Percentiles rank a stretch among this genome's conserved stretches.
Conservation (phyloP, 2,113 vertebrate genomes). For the Rhabdomys dilectus region DNA sequence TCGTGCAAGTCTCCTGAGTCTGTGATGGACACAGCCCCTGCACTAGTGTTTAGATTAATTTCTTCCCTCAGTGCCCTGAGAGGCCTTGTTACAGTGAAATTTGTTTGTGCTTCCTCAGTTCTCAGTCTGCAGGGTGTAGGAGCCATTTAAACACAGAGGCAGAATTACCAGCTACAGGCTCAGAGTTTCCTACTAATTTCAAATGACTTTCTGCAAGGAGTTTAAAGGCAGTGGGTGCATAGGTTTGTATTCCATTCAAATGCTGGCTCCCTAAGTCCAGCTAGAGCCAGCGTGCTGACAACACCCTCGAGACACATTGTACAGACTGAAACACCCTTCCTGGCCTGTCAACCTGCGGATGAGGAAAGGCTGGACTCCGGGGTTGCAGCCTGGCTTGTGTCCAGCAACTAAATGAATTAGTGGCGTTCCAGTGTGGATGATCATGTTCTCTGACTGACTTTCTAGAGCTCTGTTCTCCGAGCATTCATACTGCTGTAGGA, state of each 20-base stretch:
- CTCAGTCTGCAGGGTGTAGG: background rate
- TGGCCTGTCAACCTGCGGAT: background rate
- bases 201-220: slow-evolving; percentile 8
- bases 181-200: background rate
- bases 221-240: rapidly evolving
- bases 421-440: background rate
- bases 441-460: background rate
- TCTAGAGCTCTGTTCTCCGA: background rate
- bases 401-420: background rate
- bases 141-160: background rate
- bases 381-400: background rate
- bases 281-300: background rate
- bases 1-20: background rate
- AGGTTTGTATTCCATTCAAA: background rate
- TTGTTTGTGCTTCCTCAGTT: background rate
- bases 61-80: background rate
- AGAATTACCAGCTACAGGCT: background rate
- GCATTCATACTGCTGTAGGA: too few relatives aligned
- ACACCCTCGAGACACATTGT: background rate
- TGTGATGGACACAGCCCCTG: background rate
- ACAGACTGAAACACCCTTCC: background rate
- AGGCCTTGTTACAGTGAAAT: background rate
- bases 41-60: background rate
- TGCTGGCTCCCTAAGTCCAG: background rate
- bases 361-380: too few relatives aligned